Evolutionary conservation across 1,140 invertebrate genomes (phyloP), one percentile per base, ranked within the genome.

Genomic region (Oryctes rhinoceros): DNA sequence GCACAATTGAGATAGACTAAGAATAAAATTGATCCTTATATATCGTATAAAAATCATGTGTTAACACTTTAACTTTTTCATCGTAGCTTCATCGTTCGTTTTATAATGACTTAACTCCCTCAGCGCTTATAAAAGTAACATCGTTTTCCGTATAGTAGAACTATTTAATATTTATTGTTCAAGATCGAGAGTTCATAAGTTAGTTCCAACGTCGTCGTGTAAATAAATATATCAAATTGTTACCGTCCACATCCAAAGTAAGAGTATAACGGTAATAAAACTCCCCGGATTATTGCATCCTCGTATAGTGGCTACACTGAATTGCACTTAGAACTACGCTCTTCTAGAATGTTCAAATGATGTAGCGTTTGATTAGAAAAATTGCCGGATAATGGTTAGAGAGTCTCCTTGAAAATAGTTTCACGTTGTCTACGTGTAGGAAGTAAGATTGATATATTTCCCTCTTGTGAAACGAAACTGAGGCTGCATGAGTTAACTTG

Each of bases 301-400:
- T 76, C 18, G 35, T n/a, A n/a, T 44, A 44, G 74, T 20, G 30
- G 71, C 74, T 76, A 76, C 74, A 76, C 5, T 47, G 74, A 48
- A 76, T 76, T 76, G 74, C 74, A 76, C 74, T 76, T 76, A 76
- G 37, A 37, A 20, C 74, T 44, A 35, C 15, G 35, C 30, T 47
- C 39, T 20, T 37, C 15, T 20, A 6, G 15, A 30, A 44, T 35
- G 39, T 3, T 30, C 44, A 37, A 76, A 39, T 44, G 74, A 76
- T 76, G 44, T 44, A 76, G 13, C 44, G 7, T 39, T 44, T 76
- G 74, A 76, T 76, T 76, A 39, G 44, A 76, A 48, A 44, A 76
- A 76, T 76, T 5, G 65, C 30, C 65, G 20, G 65, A 9, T 67
- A 67, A 67, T 18, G 65, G 9, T 53, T 53, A 53, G 49, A 53